Evolutionary conservation across 2,888 invertebrate genomes (phyloP), one percentile per base, ranked within the genome.

Genomic region (Listrodromus nycthemerus): DNA sequence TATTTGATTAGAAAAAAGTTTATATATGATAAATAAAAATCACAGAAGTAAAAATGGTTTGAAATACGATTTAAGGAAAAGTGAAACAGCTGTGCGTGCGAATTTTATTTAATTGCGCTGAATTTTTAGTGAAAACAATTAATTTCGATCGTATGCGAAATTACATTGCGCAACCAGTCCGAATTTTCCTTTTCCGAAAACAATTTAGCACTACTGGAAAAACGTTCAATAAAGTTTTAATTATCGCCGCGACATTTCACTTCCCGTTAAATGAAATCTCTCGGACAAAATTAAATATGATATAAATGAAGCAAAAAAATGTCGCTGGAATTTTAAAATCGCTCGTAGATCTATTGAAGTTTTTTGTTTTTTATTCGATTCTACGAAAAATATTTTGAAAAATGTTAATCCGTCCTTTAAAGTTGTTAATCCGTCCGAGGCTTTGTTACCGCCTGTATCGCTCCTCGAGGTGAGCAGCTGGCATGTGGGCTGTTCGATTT

Each of bases 401-500:
- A 21, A 13, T 55, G 0, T 24, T 4, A 13, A 21, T 55, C 1
- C 4, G 24, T 10, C 13, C 21, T 10, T 21, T 4, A 0, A 10
- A 55, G 10, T 55, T 24, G 13, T 24, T 55, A 21, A 21, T 55
- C 24, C 8, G 21, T 8, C 10, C 21, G 24, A 55, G 13, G 21
- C 8, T 55, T 55, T 0, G 21, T 45, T 55, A 24, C 13, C 4
- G 55, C 21, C 21, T 19, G 24, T 24, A 55, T 21, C 24, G 4
- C 24, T 55, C 21, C 0, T 24, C 24, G 55, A 0, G 24, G 3
- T 30, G 30, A 6, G 61, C 61, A 30, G 30, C 61, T 27, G 27
- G 61, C 61, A 45, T 61, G 61, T 61, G 27, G 27, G 16, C 27
- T 7, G 27, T 61, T 27, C 24, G 27, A 71, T 66, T 66, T 66